phyloP scores from a whole-genome alignment of 2,888 invertebrate genomes.

The Epiblema foenella region DNA sequence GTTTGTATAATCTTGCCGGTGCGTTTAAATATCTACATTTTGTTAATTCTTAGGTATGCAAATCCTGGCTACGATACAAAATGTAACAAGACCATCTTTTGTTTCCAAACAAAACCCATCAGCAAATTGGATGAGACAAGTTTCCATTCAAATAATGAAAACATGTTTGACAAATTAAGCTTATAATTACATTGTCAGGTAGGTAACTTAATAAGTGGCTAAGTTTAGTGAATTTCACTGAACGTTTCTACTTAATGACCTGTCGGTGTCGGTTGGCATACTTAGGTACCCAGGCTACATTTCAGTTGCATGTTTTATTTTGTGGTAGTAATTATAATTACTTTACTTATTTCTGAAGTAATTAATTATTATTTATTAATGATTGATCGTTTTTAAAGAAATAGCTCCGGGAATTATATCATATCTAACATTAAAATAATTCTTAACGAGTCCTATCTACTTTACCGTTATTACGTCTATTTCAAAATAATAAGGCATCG shows the following conservation, averaged over 20 bases:
- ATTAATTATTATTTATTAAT: no score
- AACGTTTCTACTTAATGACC: background rate
- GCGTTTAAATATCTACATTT: background rate
- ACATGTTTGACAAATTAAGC: conserved; percentile 30
- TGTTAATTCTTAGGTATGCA: background rate
- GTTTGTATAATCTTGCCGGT: no score
- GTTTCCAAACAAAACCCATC: conserved; percentile 16
- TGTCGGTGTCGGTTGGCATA: background rate
- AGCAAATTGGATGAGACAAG: conserved; percentile 1
- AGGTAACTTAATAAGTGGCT: conserved; percentile 14
- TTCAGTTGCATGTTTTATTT: background rate
- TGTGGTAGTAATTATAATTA: background rate
- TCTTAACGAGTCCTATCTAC: no score
- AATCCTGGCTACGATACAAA: background rate
- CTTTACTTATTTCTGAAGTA: background rate
- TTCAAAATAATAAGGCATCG: no score
- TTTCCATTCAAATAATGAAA: conserved; percentile 6
- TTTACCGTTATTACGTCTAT: no score
- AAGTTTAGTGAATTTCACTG: conserved; percentile 6
- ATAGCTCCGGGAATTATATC: no score
- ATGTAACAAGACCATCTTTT: background rate
- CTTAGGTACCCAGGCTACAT: background rate
- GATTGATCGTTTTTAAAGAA: no score
- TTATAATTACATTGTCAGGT: conserved; percentile 28
- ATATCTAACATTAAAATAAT: no score